Evolutionary conservation across 2,888 invertebrate species (phyloP).

Genomic region (Gisinianus flammeolus): DNA sequence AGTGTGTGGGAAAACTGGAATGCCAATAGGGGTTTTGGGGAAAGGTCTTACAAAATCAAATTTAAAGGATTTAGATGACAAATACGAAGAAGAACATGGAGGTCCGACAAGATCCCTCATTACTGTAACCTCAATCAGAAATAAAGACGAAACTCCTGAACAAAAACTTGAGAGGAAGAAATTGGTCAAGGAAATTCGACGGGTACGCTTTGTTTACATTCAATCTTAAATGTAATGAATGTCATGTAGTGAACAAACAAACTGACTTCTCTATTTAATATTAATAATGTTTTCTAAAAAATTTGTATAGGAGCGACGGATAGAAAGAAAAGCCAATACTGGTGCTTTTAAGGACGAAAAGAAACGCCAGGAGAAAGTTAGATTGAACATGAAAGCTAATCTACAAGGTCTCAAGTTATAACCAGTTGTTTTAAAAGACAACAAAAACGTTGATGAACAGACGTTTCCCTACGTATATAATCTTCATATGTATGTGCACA

Average conservation of each 20-base stretch:
- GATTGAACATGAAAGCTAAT: conserved; percentile 73
- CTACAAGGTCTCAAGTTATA: conserved; percentile 57
- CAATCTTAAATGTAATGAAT: conserved; percentile 26
- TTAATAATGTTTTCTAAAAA: not conserved
- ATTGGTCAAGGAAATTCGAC: conserved; percentile 77
- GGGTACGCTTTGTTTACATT: conserved; percentile 59
- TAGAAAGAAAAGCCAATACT: conserved; percentile 81
- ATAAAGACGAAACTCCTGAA: conserved; percentile 79
- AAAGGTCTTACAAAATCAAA: conserved; percentile 72
- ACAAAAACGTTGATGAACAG: not conserved
- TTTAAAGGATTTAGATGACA: conserved; percentile 67
- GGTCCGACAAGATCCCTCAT: conserved; percentile 50
- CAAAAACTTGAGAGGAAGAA: conserved; percentile 81
- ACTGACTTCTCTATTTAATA: not conserved
- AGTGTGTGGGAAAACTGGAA: conserved; percentile 69
- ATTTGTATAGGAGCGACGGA: conserved; percentile 70
- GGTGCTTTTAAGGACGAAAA: conserved; percentile 85
- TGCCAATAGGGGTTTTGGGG: conserved; percentile 73
- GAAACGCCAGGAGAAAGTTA: conserved; percentile 78
- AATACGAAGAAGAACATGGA: conserved; percentile 43
- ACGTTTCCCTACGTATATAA: not conserved
- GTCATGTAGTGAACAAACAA: conserved; percentile 7
- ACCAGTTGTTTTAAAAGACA: too few species aligned
- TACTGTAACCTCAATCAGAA: conserved; percentile 62
- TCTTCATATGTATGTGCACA: not conserved